These are phyloP conservation scores for Eciton burchellii DNA, from an alignment of 1,140 invertebrate genomes.

Conservation along the genomic window DNA sequence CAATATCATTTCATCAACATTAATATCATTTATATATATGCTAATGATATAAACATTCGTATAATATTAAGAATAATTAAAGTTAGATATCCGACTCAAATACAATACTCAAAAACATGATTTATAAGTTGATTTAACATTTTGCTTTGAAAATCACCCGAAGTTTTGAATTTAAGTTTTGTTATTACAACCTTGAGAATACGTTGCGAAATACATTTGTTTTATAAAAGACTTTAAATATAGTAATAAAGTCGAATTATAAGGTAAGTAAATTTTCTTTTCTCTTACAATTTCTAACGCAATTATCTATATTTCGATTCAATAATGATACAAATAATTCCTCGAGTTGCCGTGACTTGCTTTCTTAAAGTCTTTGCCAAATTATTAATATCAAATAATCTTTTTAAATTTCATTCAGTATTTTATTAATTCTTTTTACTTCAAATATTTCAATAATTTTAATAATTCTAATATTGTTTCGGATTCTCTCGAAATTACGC, in stretches of 20 bases:
- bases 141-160: slow-evolving; percentile 56
- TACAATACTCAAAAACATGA: too few relatives aligned
- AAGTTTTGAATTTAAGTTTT: slow-evolving; percentile 19
- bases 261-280: background rate
- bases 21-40: background rate
- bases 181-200: background rate
- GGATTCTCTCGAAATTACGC: too few relatives aligned
- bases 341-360: too few relatives aligned
- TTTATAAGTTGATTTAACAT: slow-evolving; percentile 56
- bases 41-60: too few relatives aligned
- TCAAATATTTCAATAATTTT: too few relatives aligned
- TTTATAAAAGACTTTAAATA: background rate
- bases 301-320: too few relatives aligned
- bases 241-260: background rate
- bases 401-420: background rate
- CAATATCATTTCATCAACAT: too few relatives aligned
- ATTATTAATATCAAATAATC: slow-evolving; percentile 1
- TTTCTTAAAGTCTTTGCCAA: background rate
- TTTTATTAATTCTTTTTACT: too few relatives aligned
- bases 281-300: background rate
- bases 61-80: too few relatives aligned
- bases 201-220: background rate
- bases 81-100: too few relatives aligned
- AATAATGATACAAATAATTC: too few relatives aligned
- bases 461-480: too few relatives aligned